Conservation (phyloP, 2,113 vertebrate species). For the Laticauda colubrina region DNA sequence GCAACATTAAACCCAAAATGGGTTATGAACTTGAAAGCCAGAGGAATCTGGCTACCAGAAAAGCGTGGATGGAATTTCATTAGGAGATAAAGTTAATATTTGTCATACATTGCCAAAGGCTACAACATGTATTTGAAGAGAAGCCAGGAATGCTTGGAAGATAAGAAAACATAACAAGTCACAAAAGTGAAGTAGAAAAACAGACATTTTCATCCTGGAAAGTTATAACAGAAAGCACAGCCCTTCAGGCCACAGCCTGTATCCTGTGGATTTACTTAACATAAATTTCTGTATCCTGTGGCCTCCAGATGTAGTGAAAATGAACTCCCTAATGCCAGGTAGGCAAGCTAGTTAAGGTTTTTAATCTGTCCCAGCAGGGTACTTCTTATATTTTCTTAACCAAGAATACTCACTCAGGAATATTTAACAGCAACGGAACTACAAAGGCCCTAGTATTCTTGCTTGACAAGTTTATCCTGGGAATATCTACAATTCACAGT, state of each 20-base stretch:
- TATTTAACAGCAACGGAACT: not conserved
- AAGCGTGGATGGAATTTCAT: constrained; percentile 23
- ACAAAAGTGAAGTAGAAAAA: constrained; percentile 15
- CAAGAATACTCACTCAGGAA: not conserved
- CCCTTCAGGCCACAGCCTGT: not conserved
- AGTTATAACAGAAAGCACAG: not conserved
- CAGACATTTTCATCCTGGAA: constrained; percentile 11
- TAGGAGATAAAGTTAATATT: constrained; percentile 39
- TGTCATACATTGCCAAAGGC: not conserved
- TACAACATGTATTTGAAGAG: constrained; percentile 15
- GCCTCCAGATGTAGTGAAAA: not conserved
- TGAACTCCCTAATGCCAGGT: not conserved
- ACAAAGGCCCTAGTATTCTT: not conserved
- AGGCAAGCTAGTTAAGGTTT: not conserved
- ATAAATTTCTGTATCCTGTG: not conserved
- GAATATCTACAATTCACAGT: not conserved
- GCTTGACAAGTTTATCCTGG: not conserved
- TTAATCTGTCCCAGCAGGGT: not conserved
- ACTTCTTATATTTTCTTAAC: not conserved
- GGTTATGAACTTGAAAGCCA: constrained; percentile 5
- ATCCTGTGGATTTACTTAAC: not conserved
- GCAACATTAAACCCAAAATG: not conserved
- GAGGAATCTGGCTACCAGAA: constrained; percentile 13
- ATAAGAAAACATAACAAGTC: not conserved
- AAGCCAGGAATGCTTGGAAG: constrained; percentile 10